These are phyloP conservation scores for Anaspis maculata DNA, from an alignment of 2,888 invertebrate species.

Conservation along the genomic window DNA sequence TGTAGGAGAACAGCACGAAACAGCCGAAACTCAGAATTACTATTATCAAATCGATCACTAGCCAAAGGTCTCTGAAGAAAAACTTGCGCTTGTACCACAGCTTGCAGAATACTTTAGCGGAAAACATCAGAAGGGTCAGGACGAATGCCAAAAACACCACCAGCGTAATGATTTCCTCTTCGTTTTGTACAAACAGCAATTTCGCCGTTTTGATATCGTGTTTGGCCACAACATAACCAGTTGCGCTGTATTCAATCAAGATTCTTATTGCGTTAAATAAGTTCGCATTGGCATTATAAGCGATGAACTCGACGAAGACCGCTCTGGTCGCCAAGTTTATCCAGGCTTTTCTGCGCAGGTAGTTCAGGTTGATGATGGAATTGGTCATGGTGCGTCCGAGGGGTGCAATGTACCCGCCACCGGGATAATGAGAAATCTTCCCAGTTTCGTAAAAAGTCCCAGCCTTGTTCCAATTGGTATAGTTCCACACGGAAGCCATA, in stretches of 20 bases:
- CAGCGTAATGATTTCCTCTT: conserved; percentile 11
- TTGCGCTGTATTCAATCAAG: conserved; percentile 24
- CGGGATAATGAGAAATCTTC: conserved; percentile 24
- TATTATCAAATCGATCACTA: conserved; percentile 24
- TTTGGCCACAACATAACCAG: conserved; percentile 22
- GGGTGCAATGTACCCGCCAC: conserved; percentile 28
- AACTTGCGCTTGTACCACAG: conserved; percentile 12
- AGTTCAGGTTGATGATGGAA: conserved; percentile 24
- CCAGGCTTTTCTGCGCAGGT: conserved; percentile 26
- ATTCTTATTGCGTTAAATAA: conserved; percentile 27
- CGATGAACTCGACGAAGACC: conserved; percentile 27
- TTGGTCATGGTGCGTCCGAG: conserved; percentile 29
- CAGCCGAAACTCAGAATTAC: conserved; percentile 19
- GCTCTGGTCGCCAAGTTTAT: conserved; percentile 24
- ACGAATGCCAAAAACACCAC: conserved; percentile 19
- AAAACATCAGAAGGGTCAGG: conserved; percentile 17
- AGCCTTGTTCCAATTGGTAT: conserved; percentile 11
- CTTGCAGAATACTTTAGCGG: conserved; percentile 15
- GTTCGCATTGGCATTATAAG: conserved; percentile 29
- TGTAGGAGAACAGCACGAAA: conserved; percentile 18
- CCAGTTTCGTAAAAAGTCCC: conserved; percentile 12
- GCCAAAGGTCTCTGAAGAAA: conserved; percentile 22
- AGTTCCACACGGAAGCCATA: conserved; percentile 20
- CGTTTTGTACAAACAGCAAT: conserved; percentile 22
- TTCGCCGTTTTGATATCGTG: conserved; percentile 22